These are phyloP conservation scores for Drosophila jambulina DNA, from an alignment of 1,140 invertebrate genomes.

Conservation along the genomic window DNA sequence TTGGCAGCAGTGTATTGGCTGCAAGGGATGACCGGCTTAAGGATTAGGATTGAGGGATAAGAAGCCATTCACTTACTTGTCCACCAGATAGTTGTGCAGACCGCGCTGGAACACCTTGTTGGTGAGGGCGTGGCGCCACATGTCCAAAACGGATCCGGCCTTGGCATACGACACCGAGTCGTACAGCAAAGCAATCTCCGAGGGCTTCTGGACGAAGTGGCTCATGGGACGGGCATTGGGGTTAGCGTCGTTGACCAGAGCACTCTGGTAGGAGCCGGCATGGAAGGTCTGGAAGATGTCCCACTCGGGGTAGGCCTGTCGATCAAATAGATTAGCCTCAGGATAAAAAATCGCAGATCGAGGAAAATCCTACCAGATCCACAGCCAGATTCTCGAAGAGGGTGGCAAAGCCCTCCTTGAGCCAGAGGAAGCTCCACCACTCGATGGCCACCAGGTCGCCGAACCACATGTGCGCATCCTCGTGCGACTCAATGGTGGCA, in stretches of 20 bases:
- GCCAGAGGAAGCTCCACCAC: constrained; percentile 88
- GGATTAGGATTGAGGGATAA: background rate
- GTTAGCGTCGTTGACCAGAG: constrained; percentile 89
- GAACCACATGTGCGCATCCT: constrained; percentile 89
- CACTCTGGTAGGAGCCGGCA: constrained; percentile 88
- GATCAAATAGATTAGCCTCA: background rate
- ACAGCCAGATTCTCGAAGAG: constrained; percentile 84
- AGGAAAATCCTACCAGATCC: constrained; percentile 52
- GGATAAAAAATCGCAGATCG: rapidly evolving
- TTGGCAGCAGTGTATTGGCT: constrained; percentile 86
- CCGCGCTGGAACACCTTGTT: constrained; percentile 93
- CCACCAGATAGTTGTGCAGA: constrained; percentile 91
- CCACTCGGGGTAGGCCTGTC: constrained; percentile 88
- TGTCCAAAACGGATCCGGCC: constrained; percentile 91
- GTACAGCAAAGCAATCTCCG: constrained; percentile 91
- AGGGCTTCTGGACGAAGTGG: constrained; percentile 89
- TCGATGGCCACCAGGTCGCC: constrained; percentile 88
- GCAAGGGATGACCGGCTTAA: background rate
- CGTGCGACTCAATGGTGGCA: constrained; percentile 87
- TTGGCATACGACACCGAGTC: constrained; percentile 92
- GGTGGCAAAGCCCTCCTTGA: constrained; percentile 87
- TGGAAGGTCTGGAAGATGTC: constrained; percentile 93
- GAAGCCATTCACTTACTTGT: constrained; percentile 85
- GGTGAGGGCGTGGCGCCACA: constrained; percentile 97
- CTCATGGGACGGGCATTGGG: constrained; percentile 90